Evolutionary conservation across 1,140 invertebrate genomes (phyloP).

Genomic region (Scaptomyza hsui): DNA sequence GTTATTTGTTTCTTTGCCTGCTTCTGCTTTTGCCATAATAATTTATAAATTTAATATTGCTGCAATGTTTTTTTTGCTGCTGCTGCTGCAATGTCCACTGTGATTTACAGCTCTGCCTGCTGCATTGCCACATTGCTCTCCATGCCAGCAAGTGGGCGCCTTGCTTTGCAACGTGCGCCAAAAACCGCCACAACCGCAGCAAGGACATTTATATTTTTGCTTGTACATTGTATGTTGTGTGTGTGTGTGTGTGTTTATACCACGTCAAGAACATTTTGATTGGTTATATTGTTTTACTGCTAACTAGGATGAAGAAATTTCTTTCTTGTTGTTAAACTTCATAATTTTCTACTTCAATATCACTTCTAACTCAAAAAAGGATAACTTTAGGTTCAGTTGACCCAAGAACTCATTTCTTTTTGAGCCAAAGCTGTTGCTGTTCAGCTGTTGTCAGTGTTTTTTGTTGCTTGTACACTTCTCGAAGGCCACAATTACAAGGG

Average conservation of each 20-base stretch:
- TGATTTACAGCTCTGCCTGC: slow-evolving; percentile 59
- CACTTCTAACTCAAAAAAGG: no score
- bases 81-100: slow-evolving; percentile 36
- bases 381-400: slow-evolving; percentile 4
- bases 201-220: slow-evolving; percentile 78
- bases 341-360: background rate
- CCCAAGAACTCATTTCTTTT: background rate
- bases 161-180: slow-evolving; percentile 46
- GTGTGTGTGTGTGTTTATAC: background rate
- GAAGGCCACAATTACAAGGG: slow-evolving; percentile 68
- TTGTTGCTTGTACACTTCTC: slow-evolving; percentile 26
- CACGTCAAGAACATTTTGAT: background rate
- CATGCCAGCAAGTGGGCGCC: slow-evolving; percentile 31
- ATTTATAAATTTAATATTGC: slow-evolving; percentile 73
- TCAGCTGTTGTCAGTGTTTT: background rate
- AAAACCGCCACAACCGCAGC: slow-evolving; percentile 67
- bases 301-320: background rate
- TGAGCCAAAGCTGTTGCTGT: background rate
- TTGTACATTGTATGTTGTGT: slow-evolving; percentile 13
- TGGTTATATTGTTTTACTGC: background rate
- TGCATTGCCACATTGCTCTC: slow-evolving; percentile 69
- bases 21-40: slow-evolving; percentile 30
- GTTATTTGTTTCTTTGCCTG: slow-evolving; percentile 33
- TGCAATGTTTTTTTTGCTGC: slow-evolving; percentile 12
- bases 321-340: no score